A percentile compares a stretch with the other conserved stretches of the same genome.
Conservation (phyloP, 2,797 vertebrate genomes). For the Channallabes apus region DNA sequence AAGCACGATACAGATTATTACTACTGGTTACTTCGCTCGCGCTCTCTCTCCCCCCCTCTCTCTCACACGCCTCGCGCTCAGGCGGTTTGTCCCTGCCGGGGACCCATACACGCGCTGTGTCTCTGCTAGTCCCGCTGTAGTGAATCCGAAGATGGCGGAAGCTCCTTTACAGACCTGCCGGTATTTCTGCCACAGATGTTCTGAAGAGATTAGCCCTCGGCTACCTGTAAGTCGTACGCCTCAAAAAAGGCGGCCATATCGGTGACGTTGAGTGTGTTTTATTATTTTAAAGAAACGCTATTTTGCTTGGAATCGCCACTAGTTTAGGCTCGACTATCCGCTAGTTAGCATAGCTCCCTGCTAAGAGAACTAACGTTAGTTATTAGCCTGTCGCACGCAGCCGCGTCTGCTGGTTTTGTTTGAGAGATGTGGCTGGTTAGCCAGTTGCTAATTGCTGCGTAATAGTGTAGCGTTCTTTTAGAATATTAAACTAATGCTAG, state of each 20-base stretch:
- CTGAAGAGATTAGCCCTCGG: conserved; percentile 85
- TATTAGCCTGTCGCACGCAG: neutral
- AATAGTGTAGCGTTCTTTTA: neutral
- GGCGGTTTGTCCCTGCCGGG: conserved; percentile 59
- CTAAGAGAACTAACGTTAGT: neutral
- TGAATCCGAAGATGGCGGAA: conserved; percentile 88
- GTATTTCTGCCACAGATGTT: conserved; percentile 93
- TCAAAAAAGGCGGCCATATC: accelerated
- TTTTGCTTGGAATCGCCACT: neutral
- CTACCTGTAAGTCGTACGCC: conserved; percentile 80
- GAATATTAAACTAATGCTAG: too few species aligned
- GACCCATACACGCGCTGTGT: conserved; percentile 63
- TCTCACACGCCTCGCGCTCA: neutral
- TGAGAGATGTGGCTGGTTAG: neutral
- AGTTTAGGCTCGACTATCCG: neutral
- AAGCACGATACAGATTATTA: neutral
- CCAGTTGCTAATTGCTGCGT: neutral
- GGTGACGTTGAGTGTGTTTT: neutral
- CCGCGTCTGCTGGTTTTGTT: neutral
- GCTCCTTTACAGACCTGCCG: conserved; percentile 84
- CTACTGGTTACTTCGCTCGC: neutral
- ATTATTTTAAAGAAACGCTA: neutral
- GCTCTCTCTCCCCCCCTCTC: too few species aligned
- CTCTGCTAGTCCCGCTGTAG: conserved; percentile 52
- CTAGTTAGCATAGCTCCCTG: neutral